Conservation (phyloP, 2,888 invertebrate genomes). For the Synanthedon andrenaeformis region DNA sequence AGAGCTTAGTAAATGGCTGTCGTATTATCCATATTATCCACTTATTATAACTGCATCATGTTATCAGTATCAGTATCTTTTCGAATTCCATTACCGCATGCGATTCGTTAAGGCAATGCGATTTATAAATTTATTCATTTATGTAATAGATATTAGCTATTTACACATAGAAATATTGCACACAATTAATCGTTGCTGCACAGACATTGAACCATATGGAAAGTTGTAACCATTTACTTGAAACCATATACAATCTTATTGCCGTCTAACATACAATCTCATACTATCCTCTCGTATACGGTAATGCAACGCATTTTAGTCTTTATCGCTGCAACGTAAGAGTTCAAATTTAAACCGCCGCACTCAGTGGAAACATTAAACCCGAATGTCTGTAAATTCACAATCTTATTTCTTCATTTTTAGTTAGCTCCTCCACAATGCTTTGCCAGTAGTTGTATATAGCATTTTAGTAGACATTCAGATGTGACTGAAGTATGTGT, state of each 20-base stretch:
- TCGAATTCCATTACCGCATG: not conserved
- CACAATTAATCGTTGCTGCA: not conserved
- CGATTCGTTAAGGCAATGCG: not conserved
- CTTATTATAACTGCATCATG: not conserved
- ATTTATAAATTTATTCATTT: not conserved
- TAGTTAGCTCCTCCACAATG: constrained; percentile 60
- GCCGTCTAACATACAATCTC: constrained; percentile 25
- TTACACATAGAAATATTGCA: not conserved
- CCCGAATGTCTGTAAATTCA: constrained; percentile 61
- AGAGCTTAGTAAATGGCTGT: constrained; percentile 10
- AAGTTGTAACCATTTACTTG: not conserved
- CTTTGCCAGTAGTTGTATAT: constrained; percentile 42
- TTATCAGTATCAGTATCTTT: no score
- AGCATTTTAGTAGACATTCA: constrained; percentile 15
- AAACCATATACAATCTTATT: constrained; percentile 9
- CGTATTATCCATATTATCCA: constrained; percentile 7
- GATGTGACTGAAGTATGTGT: constrained; percentile 13
- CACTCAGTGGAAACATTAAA: constrained; percentile 46
- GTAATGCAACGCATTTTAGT: constrained; percentile 21
- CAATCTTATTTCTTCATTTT: constrained; percentile 65
- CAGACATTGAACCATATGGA: not conserved
- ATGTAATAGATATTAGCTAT: not conserved
- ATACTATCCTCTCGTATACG: constrained; percentile 21
- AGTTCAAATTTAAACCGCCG: constrained; percentile 25
- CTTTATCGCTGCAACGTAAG: constrained; percentile 26